These are phyloP conservation scores for Sisor rabdophorus DNA, from an alignment of 2,113 vertebrate species.

Conservation along the genomic window DNA sequence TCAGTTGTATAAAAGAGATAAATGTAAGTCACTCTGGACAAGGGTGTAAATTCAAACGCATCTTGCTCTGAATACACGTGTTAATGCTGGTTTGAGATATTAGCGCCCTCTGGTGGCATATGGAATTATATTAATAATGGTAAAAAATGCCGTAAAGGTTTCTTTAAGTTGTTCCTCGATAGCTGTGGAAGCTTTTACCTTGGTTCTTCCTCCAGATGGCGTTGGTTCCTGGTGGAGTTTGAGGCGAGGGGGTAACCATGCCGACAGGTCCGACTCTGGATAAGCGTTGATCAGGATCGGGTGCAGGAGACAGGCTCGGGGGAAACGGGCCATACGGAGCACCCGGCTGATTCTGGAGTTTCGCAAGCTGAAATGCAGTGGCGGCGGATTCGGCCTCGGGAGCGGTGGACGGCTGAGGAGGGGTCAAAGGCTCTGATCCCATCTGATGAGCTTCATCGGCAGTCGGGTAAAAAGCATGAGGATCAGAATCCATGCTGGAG, in stretches of 20 bases:
- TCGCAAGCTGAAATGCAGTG: constrained; percentile 9
- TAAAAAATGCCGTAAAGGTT: too few relatives aligned
- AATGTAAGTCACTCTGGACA: too few relatives aligned
- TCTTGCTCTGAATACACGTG: too few relatives aligned
- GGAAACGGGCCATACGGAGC: constrained; percentile 48
- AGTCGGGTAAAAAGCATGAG: background rate
- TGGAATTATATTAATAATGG: too few relatives aligned
- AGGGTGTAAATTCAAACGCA: too few relatives aligned
- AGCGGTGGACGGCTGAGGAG: background rate
- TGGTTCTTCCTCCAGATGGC: constrained; percentile 86
- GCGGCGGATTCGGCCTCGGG: background rate
- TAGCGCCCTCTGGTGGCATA: background rate
- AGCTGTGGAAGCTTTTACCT: constrained; percentile 66
- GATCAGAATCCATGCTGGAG: background rate
- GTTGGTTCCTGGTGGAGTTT: constrained; percentile 65
- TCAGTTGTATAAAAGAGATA: too few relatives aligned
- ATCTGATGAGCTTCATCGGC: background rate
- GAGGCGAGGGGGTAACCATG: constrained; percentile 60
- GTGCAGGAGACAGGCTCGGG: constrained; percentile 59
- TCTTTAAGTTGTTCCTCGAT: too few relatives aligned
- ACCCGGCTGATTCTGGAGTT: constrained; percentile 33
- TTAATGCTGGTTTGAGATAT: too few relatives aligned
- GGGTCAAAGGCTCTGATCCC: constrained; percentile 35
- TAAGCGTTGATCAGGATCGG: constrained; percentile 51
- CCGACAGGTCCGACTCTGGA: constrained; percentile 54